Base-by-base conservation (phyloP, 2,888 invertebrate genomes). In the Cyclophora albipunctata region DNA sequence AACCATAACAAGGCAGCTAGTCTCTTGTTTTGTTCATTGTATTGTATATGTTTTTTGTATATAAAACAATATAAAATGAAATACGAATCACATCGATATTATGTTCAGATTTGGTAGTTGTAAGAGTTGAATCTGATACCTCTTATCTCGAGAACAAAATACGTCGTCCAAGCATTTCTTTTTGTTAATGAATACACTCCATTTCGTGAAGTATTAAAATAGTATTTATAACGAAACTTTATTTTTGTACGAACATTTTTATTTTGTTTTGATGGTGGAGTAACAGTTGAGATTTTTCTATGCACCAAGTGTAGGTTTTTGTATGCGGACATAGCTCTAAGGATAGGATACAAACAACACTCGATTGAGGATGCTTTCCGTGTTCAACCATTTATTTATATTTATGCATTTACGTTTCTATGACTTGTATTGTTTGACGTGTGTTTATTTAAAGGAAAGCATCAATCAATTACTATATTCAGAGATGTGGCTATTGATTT, bases 191-290 rank as follows among this genome's bases (percentile, higher is more conserved):
- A 55, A 47, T 20, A 73, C 74, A 77, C 77, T 81, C 75, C 79
- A 69, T 59, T 61, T 59, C 42, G 49, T 54, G 70, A 75, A 76
- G 75, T 80, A 77, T 76, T 77, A 71, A 42, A 61, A 57, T 75
- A 74, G 70, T 64, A 67, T 71, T 56, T 69, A 71, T 5, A 68
- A 69, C 63, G 61, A 66, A 69, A 72, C 67, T 77, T 83, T 84
- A 84, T 84, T 85, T 84, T 85, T 84, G 70, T 85, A 84, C 60
- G 55, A 60, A 67, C 62, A 68, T 78, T 79, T 75, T 70, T 70
- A 59, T 66, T 78, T 75, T 64, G 62, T 57, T 62, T 64, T 62
- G 57, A 62, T 58, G 65, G 20, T 20, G 20, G 20, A 20, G 20
- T 20, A 37, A 37, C 64, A 67, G 63, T 64, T 58, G 59, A 62